phyloP scores from a whole-genome alignment of 2,888 invertebrate species.

The Oxytorus armatus region DNA sequence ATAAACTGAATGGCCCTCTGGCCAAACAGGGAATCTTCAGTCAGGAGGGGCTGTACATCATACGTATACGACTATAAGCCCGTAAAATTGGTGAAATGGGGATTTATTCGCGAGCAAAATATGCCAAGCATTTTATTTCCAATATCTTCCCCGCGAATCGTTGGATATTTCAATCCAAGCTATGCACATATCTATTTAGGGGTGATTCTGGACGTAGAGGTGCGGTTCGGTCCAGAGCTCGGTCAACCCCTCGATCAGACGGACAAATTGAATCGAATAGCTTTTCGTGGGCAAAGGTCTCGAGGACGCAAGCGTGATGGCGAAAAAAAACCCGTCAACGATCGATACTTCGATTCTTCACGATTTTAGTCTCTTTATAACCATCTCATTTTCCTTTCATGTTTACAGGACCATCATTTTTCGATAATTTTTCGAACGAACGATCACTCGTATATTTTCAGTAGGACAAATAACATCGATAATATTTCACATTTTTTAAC shows the following conservation, averaged over 20 bases:
- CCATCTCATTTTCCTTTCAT: neutral
- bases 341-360: constrained; percentile 37
- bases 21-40: neutral
- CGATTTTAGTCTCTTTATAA: neutral
- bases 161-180: constrained; percentile 76
- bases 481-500: neutral
- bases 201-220: constrained; percentile 38
- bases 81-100: constrained; percentile 58
- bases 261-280: constrained; percentile 78
- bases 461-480: neutral
- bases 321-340: constrained; percentile 34
- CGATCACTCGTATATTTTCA: constrained; percentile 4
- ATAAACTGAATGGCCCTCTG: constrained; percentile 3
- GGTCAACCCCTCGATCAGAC: constrained; percentile 70
- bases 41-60: neutral
- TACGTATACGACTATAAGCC: constrained; percentile 2
- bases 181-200: neutral
- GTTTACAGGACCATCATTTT: neutral
- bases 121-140: constrained; percentile 80
- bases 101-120: constrained; percentile 76
- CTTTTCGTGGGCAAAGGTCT: constrained; percentile 65
- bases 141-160: constrained; percentile 75
- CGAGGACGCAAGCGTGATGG: constrained; percentile 39
- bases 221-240: constrained; percentile 51
- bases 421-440: constrained; percentile 10